Evolutionary conservation across 2,113 vertebrate genomes (phyloP), one percentile per base, ranked within the genome.

Genomic region (Lonchura striata): DNA sequence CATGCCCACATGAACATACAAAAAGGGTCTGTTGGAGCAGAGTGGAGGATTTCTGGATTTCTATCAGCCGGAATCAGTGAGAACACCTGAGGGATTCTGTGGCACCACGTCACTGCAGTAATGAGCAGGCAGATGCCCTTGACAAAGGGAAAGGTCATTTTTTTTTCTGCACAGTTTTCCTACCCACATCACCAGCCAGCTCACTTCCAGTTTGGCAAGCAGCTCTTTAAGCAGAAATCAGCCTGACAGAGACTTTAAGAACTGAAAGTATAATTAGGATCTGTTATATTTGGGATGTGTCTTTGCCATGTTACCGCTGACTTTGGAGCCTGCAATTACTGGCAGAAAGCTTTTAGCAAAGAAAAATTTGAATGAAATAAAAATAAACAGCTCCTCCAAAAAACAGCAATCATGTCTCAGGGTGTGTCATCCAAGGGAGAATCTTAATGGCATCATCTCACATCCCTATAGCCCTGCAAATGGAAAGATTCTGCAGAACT

Each of bases 141-240:
- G 53, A 74, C 3, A 13, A 74, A 94, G 75, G 15, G 64, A 91
- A 86, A 41, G 91, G 47, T 91, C 57, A 69, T 82, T 68, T 92
- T 82, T 82, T 94, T 96, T 88, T 89, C 69, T 18, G 9, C 88
- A 80, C 9, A 52, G n/a, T 60, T 92, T 94, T 86, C 56, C n/a
- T 56, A 81, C 42, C 47, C 23, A 20, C 53, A 56, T 71, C 86
- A 83, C 37, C 41, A 61, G 41, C 15, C 65, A 79, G 61, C 41
- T 86, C 14, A 1, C 35, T 81, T 87, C 50, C 74, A 89, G 53
- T 72, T 82, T 84, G 94, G 74, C 56, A 91, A 89, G 80, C 56
- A 61, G 61, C 39, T 89, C 31, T 37, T 84, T n/a, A 87, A 56
- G 31, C 56, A 96, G 77, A 86, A 91, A 84, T 79, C 61, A 91